phyloP scores from a whole-genome alignment of 2,797 vertebrate genomes.

The Lycodopsis pacificus region DNA sequence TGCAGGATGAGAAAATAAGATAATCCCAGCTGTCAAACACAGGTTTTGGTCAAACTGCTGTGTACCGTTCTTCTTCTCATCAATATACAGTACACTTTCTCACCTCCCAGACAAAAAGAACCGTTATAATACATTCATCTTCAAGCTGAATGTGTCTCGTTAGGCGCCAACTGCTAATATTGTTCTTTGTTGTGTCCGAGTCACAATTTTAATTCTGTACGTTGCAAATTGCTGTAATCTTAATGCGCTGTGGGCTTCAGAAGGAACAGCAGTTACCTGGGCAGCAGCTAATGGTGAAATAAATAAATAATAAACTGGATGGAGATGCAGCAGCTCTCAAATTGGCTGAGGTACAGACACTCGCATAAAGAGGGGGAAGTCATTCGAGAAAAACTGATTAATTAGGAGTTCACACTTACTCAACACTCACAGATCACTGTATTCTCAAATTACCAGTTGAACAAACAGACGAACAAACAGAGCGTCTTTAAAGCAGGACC shows the following conservation, averaged over 20 bases:
- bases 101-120: background rate
- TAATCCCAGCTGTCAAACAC: background rate
- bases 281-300: constrained; percentile 33
- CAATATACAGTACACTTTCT: constrained; percentile 1
- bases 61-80: background rate
- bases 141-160: background rate
- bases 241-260: constrained; percentile 30
- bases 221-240: constrained; percentile 13
- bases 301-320: constrained; percentile 49
- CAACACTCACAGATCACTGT: constrained; percentile 1
- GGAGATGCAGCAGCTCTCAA: constrained; percentile 56
- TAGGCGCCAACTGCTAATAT: background rate
- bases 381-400: constrained; percentile 24
- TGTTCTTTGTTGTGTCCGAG: constrained; percentile 13
- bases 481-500: too few species aligned
- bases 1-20: constrained; percentile 40
- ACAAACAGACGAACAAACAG: too few species aligned
- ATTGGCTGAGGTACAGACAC: constrained; percentile 26
- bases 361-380: background rate
- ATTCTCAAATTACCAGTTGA: constrained; percentile 8
- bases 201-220: constrained; percentile 9
- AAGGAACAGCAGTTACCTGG: constrained; percentile 54
- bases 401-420: constrained; percentile 8
- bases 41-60: constrained; percentile 9
- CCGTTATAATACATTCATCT: background rate